A percentile compares a stretch with the other conserved stretches of the same genome.
phyloP scores from a whole-genome alignment of 2,797 vertebrate species.

The Gymnodraco acuticeps region DNA sequence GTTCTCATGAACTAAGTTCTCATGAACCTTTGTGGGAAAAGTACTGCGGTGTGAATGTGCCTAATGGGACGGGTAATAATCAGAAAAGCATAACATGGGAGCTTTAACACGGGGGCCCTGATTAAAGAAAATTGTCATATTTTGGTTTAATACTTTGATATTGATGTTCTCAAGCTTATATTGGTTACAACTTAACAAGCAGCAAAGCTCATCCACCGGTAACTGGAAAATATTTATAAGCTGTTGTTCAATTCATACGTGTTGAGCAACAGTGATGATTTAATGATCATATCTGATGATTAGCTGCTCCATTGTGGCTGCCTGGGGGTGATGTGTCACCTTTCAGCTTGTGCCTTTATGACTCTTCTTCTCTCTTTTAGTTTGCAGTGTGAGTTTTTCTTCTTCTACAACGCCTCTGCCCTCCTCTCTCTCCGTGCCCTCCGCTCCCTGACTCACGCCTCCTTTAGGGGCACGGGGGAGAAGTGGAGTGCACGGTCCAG shows the following conservation, averaged over 20 bases:
- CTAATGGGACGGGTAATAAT: too few species aligned
- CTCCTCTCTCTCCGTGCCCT: conserved; percentile 38
- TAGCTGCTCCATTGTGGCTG: conserved; percentile 9
- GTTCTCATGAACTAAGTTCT: too few species aligned
- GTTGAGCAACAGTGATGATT: conserved; percentile 1
- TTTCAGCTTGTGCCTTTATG: conserved; percentile 10
- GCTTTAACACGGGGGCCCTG: conserved; percentile 10
- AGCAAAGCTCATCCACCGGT: not conserved
- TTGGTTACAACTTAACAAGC: not conserved
- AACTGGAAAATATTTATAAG: not conserved
- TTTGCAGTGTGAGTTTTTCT: conserved; percentile 21
- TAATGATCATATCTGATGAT: conserved; percentile 27
- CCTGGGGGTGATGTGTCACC: conserved; percentile 38
- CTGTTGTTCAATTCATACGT: conserved; percentile 3
- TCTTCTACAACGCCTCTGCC: conserved; percentile 26
- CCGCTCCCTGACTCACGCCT: conserved; percentile 65
- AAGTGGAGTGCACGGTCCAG: conserved; percentile 53
- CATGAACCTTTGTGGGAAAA: too few species aligned
- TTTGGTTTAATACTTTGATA: conserved; percentile 8
- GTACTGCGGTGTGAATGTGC: too few species aligned
- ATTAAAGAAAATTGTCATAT: conserved; percentile 4
- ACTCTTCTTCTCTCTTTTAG: not conserved
- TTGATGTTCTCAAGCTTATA: not conserved
- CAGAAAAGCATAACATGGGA: too few species aligned
- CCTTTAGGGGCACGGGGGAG: conserved; percentile 63